Base-by-base conservation (phyloP, 2,113 vertebrate genomes). In the Osmerus mordax region DNA sequence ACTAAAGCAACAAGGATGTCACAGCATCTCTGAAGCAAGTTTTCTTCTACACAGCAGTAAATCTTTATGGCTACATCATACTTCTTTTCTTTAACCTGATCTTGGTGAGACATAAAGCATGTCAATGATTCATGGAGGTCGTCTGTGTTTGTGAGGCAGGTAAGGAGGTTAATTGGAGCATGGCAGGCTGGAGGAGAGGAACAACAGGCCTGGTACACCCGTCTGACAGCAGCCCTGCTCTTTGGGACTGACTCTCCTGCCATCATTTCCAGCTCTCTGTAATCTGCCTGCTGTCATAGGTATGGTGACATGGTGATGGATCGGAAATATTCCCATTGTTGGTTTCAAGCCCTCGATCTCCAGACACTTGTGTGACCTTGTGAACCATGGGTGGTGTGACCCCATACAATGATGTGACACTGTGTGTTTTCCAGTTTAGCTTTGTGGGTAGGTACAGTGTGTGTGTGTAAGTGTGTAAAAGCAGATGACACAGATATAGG, bases 191-290 rank as follows among this genome's bases (percentile, higher is more conserved):
- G 25, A 12, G 5, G 29, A 53, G 21, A 4, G 51, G 2, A 53
- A 53, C 53, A 52, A 67, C 41, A 29, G 23, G 7, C 66, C 15
- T 54, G 13, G 21, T 15, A 28, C 52, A 54, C 3, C 52, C 15
- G 21, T 67, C 63, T 18, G 6, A 9, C 3, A 19, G 63, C 32
- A 29, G 62, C 25, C 14, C 51, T 68, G 66, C 52, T 7, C 53
- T 68, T 55, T 55, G 65, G 11, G 13, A 13, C 65, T 23, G 14
- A 12, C 52, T 54, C 15, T 54, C 65, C 41, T 51, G 23, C 51
- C 54, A 54, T 29, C 12, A 67, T 67, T 16, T 67, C 53, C 67
- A 58, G 67, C 67, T 9, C 53, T 36, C 53, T 68, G 52, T 29
- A 29, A 68, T 67, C 66, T 28, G 61, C 28, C 25, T 29, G 51